phyloP scores from a whole-genome alignment of 2,797 vertebrate species.

The Fratercula arctica region DNA sequence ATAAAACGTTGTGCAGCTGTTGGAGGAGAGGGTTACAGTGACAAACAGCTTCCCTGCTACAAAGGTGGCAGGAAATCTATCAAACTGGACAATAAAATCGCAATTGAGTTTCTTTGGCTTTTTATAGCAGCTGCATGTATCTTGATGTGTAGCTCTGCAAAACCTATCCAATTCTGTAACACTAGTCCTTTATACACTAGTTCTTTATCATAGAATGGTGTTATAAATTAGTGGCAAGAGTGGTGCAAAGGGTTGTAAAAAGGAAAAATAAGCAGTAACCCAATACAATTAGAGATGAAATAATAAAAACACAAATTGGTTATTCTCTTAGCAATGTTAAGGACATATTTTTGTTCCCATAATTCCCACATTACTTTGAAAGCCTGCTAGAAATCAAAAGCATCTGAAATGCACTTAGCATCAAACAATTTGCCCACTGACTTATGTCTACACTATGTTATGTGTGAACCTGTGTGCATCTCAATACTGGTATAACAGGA shows the following conservation, averaged over 20 bases:
- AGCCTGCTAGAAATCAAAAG: slow-evolving; percentile 41
- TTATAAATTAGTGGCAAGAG: slow-evolving; percentile 74
- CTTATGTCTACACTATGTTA: not conserved
- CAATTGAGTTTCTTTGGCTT: slow-evolving; percentile 99
- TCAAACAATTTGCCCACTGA: not conserved
- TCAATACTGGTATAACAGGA: not conserved
- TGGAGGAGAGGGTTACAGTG: slow-evolving; percentile 93
- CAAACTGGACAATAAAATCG: slow-evolving; percentile 99
- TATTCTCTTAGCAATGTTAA: slow-evolving; percentile 44
- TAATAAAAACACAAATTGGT: slow-evolving; percentile 37
- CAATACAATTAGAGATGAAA: slow-evolving; percentile 77
- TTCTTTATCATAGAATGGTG: slow-evolving; percentile 74
- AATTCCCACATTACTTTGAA: slow-evolving; percentile 32
- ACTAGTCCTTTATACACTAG: slow-evolving; percentile 71
- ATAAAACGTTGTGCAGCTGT: slow-evolving; percentile 81
- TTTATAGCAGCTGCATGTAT: slow-evolving; percentile 95
- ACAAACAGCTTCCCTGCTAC: slow-evolving; percentile 98
- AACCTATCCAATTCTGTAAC: slow-evolving; percentile 80
- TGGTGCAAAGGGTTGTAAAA: slow-evolving; percentile 63
- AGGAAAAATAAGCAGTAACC: slow-evolving; percentile 77
- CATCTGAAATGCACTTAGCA: slow-evolving; percentile 29
- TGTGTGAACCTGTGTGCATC: not conserved
- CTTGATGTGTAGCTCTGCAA: slow-evolving; percentile 84
- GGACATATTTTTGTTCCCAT: slow-evolving; percentile 41
- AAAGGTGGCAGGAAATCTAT: slow-evolving; percentile 99